These are phyloP conservation scores for Miichthys miiuy DNA, from an alignment of 2,797 vertebrate species.

Conservation along the genomic window DNA sequence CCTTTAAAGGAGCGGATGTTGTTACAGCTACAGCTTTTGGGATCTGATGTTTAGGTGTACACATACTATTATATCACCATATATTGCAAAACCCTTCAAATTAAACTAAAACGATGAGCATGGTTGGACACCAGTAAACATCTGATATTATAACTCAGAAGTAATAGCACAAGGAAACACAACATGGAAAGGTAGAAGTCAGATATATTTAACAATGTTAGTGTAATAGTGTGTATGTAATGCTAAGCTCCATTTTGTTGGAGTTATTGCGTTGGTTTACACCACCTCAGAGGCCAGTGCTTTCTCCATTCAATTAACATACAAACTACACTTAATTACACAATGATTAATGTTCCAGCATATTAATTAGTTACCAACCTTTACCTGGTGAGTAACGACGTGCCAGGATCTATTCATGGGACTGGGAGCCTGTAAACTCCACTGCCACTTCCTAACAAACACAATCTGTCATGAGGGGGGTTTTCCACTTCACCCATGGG, in stretches of 20 bases:
- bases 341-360: slow-evolving; percentile 42
- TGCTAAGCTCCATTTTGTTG: background rate
- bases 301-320: slow-evolving; percentile 12
- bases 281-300: background rate
- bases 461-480: background rate
- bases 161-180: too few relatives aligned
- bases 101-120: background rate
- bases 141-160: too few relatives aligned
- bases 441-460: slow-evolving; percentile 45
- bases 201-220: background rate
- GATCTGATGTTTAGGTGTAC: background rate
- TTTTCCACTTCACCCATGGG: slow-evolving; percentile 33
- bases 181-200: background rate
- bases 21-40: background rate
- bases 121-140: too few relatives aligned
- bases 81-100: background rate
- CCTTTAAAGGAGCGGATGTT: background rate
- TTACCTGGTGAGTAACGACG: slow-evolving; percentile 44
- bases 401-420: background rate
- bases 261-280: background rate
- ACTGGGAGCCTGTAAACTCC: background rate
- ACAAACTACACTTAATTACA: slow-evolving; percentile 35
- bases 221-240: background rate
- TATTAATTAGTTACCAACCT: slow-evolving; percentile 44
- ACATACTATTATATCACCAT: background rate